Base-by-base conservation (phyloP, 1,140 invertebrate species). In the Elysia chlorotica region DNA sequence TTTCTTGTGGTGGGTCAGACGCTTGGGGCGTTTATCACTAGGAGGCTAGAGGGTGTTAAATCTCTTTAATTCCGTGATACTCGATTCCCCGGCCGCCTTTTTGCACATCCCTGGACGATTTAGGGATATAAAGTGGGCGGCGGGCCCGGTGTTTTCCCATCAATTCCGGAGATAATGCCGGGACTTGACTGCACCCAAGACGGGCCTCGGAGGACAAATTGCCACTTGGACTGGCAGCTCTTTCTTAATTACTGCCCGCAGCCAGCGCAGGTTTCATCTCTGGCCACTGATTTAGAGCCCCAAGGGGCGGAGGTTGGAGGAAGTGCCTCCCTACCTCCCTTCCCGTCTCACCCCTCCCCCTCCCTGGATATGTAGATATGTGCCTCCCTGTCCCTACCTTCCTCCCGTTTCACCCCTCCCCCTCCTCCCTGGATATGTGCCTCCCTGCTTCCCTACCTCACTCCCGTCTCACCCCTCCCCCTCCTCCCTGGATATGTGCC, bases 191-290 rank as follows among this genome's bases (percentile, higher is more conserved):
- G 65, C 65, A 56, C 28, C 35, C 17, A 10, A 28, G 41, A 68
- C 41, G 65, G 48, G 48, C 6, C 31, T 53, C 35, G 48, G 33
- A 56, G 65, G 65, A 68, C 65, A 68, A 68, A 68, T 68, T 68
- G 65, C 65, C 65, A 56, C 48, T 54, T 68, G 28, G 65, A 68
- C 35, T 68, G 65, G 65, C 65, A 68, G 33, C 65, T 48, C n/a
- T 48, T 68, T 68, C 65, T 68, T 56, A 68, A 68, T 68, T 68
- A 68, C 65, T 56, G 65, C 65, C 65, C 65, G 53, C 56, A 31
- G 41, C 23, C 2, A 21, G 48, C n/a, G 65, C 65, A 68, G 65
- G 65, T 68, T 68, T 68, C 65, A 68, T 68, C 56, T 68, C 65
- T 56, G 48, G 17, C 28, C 19, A 33, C 41, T 68, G 65, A 68